Base-by-base conservation (phyloP, 2,113 vertebrate species). In the Tragelaphus buxtoni region DNA sequence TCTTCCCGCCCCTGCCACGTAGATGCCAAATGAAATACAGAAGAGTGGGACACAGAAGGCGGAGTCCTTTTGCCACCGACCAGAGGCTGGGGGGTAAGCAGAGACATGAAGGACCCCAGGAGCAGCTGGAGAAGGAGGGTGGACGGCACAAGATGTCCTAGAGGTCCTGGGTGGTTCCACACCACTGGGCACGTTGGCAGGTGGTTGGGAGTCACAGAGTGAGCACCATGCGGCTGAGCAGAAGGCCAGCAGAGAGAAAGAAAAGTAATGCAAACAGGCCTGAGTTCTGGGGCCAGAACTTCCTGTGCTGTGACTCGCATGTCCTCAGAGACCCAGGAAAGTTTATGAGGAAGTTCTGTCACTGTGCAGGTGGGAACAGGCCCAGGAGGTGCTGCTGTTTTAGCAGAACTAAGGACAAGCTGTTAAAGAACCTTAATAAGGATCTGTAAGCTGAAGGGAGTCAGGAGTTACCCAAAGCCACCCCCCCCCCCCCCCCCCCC, bases 261-360 rank as follows among this genome's bases (percentile, higher is more conserved):
- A 24, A 39, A 47, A 49, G 39, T 87, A 42, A 22, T 2, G 0
- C 32, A 28, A 26, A 22, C 2, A 4, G 35, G 53, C n/a, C 1
- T 20, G 77, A 82, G 83, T 65, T 63, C 11, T 39, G 4, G 5
- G 14, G 18, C 22, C 9, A 1, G 35, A n/a, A 30, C 39, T 74
- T 26, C 39, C 32, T 18, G 47, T 7, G 2, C 9, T 2, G 0
- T 24, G 7, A 14, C 56, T 35, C 0, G 0, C 9, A 9, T 88
- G 6, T 39, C 11, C 58, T 26, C 35, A 63, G 83, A 85, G 18
- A 77, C 30, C 30, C 42, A 91, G 42, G 39, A 53, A 47, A 90
- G 51, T 7, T 32, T 39, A 18, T 4, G 13, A 82, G 95, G 26
- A 77, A 28, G 7, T 42, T 32, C 30, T 32, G 42, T 42, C 32